Base-by-base conservation (phyloP, 2,113 vertebrate species). In the Paramisgurnus dabryanus region DNA sequence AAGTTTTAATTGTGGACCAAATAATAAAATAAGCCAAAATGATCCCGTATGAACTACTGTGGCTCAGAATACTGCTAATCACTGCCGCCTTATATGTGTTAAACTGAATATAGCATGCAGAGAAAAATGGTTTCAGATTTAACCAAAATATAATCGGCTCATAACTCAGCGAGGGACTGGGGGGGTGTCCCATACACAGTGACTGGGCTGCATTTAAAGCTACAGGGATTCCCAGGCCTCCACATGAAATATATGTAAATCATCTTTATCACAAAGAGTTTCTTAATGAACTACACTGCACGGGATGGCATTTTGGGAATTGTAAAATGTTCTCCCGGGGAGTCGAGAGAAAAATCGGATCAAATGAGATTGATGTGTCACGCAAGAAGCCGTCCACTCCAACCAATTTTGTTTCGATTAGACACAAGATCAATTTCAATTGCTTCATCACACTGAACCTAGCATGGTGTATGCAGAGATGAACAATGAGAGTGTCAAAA, bases 401-500 rank as follows among this genome's bases (percentile, higher is more conserved):
- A 70, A 82, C 80, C 73, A 82, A 82, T 84, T 84, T 84, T 60
- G 80, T 84, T 81, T 82, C 74, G 72, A 86, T 84, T 80, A 84
- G 81, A 82, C 67, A 82, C 67, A 61, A 84, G 80, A 86, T 86
- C 78, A 76, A 73, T 84, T 82, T 84, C 80, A 86, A 80, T 83
- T 55, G 80, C 77, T 71, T n/a, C 67, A 47, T 68, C 40, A 71
- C 60, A 61, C 22, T 40, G 79, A 80, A 63, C 47, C n/a, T 69
- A 41, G 70, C 34, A 22, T 68, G 58, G 50, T 12, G n/a, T 74
- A 76, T 60, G 34, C 64, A 70, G 64, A 17, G 63, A 82, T 85
- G 81, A 85, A 85, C 84, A 85, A 85, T 85, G 84, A 82, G 68
- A 47, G 77, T 85, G 84, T 80, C 84, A 85, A 60, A 85, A 78